phyloP scores from a whole-genome alignment of 1,140 invertebrate genomes.

The Sarcophaga peregrina region DNA sequence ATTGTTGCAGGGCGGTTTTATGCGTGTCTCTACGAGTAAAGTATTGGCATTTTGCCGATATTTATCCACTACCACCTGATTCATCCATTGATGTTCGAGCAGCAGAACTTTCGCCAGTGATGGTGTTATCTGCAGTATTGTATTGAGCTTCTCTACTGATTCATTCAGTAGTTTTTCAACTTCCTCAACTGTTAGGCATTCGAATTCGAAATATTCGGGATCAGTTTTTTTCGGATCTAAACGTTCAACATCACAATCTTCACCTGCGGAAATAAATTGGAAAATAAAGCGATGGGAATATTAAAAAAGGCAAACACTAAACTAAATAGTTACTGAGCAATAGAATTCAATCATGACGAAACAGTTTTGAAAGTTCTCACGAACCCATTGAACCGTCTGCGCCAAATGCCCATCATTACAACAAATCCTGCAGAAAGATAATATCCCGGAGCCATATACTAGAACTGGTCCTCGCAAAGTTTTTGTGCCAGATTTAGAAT shows the following conservation, averaged over 20 bases:
- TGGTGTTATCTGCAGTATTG: constrained; percentile 86
- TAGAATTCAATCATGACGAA: too few relatives aligned
- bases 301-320: too few relatives aligned
- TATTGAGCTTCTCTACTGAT: constrained; percentile 89
- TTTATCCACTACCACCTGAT: constrained; percentile 80
- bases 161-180: constrained; percentile 94
- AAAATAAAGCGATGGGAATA: not conserved
- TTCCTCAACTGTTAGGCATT: constrained; percentile 90
- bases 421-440: too few relatives aligned
- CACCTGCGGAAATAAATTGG: constrained; percentile 57
- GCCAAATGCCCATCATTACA: too few relatives aligned
- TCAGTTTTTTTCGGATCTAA: constrained; percentile 82
- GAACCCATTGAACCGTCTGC: too few relatives aligned
- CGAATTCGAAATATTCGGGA: constrained; percentile 90
- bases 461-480: too few relatives aligned
- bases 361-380: too few relatives aligned
- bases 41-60: constrained; percentile 81
- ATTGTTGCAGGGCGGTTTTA: constrained; percentile 73
- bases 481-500: too few relatives aligned
- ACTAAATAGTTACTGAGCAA: too few relatives aligned
- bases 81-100: constrained; percentile 88
- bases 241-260: constrained; percentile 81
- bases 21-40: constrained; percentile 81
- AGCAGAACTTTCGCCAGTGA: constrained; percentile 92
- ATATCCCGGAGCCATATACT: too few relatives aligned